Percentiles rank a stretch among this genome's conserved stretches.
Evolutionary conservation across 2,113 vertebrate species (phyloP).

Genomic region (Muntiacus muntjak): DNA sequence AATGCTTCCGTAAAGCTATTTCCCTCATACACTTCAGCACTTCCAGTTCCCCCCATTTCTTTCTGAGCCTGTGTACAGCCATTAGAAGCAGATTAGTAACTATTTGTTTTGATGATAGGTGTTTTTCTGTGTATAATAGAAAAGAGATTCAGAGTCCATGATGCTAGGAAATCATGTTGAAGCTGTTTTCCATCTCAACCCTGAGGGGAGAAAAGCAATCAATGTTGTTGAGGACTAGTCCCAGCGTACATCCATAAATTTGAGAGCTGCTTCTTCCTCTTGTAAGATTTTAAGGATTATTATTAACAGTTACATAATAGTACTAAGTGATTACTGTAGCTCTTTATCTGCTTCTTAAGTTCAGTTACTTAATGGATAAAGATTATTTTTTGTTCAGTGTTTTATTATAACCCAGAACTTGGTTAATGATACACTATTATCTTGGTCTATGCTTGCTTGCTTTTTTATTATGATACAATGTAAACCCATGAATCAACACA

Average conservation of each 20-base stretch:
- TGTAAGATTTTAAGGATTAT: background rate
- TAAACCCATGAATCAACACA: background rate
- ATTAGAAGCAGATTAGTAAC: constrained; percentile 4
- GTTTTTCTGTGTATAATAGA: background rate
- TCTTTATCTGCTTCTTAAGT: background rate
- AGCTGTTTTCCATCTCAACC: background rate
- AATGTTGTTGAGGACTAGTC: background rate
- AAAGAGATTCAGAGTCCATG: constrained; percentile 34
- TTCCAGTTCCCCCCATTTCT: background rate
- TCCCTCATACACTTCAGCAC: background rate
- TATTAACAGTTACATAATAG: background rate
- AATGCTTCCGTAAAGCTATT: background rate
- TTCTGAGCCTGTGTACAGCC: background rate
- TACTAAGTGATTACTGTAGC: background rate
- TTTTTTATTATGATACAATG: background rate
- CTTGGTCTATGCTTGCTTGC: background rate
- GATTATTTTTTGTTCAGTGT: background rate
- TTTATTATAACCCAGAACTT: background rate
- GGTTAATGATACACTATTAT: background rate
- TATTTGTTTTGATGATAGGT: constrained; percentile 41
- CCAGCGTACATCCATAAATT: background rate
- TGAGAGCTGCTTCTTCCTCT: background rate
- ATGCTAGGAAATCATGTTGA: constrained; percentile 14
- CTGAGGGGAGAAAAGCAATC: background rate
- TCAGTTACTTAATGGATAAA: background rate